These are phyloP conservation scores for Leucophenga varia DNA, from an alignment of 1,140 invertebrate genomes.

Conservation along the genomic window DNA sequence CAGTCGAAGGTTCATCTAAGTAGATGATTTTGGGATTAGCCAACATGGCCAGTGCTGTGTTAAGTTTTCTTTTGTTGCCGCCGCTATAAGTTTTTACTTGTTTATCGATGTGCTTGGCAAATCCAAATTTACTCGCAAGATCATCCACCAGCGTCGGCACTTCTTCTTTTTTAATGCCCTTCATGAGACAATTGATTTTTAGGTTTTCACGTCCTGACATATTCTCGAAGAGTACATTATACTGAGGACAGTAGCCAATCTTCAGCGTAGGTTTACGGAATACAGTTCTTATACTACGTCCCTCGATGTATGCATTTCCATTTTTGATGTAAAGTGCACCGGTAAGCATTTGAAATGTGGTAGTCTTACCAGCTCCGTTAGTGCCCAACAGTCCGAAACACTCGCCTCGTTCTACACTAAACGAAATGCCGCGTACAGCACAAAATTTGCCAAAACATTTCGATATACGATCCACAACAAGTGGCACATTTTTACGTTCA, in stretches of 20 bases:
- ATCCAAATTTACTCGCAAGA: slow-evolving; percentile 47
- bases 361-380: slow-evolving; percentile 81
- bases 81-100: slow-evolving; percentile 72
- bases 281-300: slow-evolving; percentile 56
- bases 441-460: slow-evolving; percentile 64
- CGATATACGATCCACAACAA: slow-evolving; percentile 56
- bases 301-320: slow-evolving; percentile 58
- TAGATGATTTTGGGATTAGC: slow-evolving; percentile 84
- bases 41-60: slow-evolving; percentile 84
- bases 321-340: slow-evolving; percentile 65
- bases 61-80: slow-evolving; percentile 91
- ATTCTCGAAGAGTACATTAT: slow-evolving; percentile 76
- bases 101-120: slow-evolving; percentile 51
- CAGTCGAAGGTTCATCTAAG: slow-evolving; percentile 78
- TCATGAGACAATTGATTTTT: slow-evolving; percentile 68
- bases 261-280: slow-evolving; percentile 58
- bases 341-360: slow-evolving; percentile 84
- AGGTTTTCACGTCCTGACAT: slow-evolving; percentile 77
- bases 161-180: slow-evolving; percentile 64
- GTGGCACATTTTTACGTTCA: neutral
- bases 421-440: slow-evolving; percentile 67
- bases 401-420: slow-evolving; percentile 60
- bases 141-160: slow-evolving; percentile 41
- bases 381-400: slow-evolving; percentile 88
- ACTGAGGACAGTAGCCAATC: slow-evolving; percentile 79